Evolutionary conservation across 2,113 vertebrate species (phyloP).

Genomic region (Psettodes erumei): DNA sequence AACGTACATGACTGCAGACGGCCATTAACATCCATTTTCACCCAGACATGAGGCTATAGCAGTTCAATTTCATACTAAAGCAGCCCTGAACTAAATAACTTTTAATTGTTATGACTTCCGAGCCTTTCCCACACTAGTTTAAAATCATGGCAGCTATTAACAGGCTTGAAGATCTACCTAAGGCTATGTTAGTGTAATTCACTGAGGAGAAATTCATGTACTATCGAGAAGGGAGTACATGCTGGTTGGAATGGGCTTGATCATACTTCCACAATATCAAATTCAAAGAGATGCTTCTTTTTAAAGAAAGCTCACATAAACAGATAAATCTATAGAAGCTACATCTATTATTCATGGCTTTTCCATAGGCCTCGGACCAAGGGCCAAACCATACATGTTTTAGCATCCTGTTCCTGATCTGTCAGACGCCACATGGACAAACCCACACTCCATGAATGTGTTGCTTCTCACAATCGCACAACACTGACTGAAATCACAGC

Average conservation of each 20-base stretch:
- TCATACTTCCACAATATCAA: neutral
- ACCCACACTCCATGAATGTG: neutral
- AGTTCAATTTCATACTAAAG: constrained; percentile 20
- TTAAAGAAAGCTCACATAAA: constrained; percentile 1
- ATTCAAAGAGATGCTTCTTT: constrained; percentile 13
- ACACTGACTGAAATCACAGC: neutral
- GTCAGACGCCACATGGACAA: constrained; percentile 8
- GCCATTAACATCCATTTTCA: constrained; percentile 42
- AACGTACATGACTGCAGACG: constrained; percentile 32
- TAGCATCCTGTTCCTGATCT: constrained; percentile 42
- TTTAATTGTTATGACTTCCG: constrained; percentile 11
- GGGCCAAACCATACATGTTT: constrained; percentile 67
- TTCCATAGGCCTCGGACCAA: constrained; percentile 52
- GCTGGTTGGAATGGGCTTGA: neutral
- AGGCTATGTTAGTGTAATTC: neutral
- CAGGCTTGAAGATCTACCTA: neutral
- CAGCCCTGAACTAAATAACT: constrained; percentile 15
- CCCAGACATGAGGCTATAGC: constrained; percentile 19
- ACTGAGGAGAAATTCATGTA: neutral
- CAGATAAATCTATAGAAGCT: constrained; percentile 39
- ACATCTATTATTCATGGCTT: constrained; percentile 60
- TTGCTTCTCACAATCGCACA: neutral
- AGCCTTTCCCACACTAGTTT: constrained; percentile 3
- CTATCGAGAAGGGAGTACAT: neutral
- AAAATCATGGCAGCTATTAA: constrained; percentile 20